Evolutionary conservation across 2,888 invertebrate genomes (phyloP).

Genomic region (Himalopsyche kuldschensis): DNA sequence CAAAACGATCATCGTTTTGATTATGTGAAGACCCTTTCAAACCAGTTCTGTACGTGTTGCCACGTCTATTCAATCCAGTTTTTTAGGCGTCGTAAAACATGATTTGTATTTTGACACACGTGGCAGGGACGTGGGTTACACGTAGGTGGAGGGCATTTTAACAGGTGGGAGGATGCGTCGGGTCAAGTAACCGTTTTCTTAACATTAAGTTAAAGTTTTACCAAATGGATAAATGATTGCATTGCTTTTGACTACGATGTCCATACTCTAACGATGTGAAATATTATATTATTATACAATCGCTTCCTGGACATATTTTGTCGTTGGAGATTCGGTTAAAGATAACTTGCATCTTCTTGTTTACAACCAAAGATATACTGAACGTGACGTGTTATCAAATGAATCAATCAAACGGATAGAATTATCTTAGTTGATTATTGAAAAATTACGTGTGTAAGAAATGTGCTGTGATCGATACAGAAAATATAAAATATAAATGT

Average conservation of each 20-base stretch:
- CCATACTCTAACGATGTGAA: neutral
- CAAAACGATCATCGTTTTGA: neutral
- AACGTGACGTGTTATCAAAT: too few relatives aligned
- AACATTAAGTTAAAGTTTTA: neutral
- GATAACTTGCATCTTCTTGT: too few relatives aligned
- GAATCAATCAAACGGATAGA: too few relatives aligned
- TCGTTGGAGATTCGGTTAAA: too few relatives aligned
- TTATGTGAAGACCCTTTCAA: neutral
- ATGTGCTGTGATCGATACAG: too few relatives aligned
- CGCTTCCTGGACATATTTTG: too few relatives aligned
- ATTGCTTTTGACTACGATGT: neutral
- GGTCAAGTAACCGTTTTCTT: neutral
- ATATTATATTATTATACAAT: too few relatives aligned
- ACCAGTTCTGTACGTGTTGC: neutral
- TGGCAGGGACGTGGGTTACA: neutral
- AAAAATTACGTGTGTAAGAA: too few relatives aligned
- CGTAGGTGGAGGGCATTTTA: neutral
- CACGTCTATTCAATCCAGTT: neutral
- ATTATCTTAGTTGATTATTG: too few relatives aligned
- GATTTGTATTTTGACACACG: neutral
- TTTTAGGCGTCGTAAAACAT: neutral
- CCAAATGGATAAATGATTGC: neutral
- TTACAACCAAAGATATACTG: too few relatives aligned
- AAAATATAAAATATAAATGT: neutral
- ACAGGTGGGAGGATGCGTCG: neutral